Percentiles rank a stretch among this genome's conserved stretches.
These are phyloP conservation scores for Eutolmus rufibarbis DNA, from an alignment of 2,888 invertebrate species.

Conservation along the genomic window DNA sequence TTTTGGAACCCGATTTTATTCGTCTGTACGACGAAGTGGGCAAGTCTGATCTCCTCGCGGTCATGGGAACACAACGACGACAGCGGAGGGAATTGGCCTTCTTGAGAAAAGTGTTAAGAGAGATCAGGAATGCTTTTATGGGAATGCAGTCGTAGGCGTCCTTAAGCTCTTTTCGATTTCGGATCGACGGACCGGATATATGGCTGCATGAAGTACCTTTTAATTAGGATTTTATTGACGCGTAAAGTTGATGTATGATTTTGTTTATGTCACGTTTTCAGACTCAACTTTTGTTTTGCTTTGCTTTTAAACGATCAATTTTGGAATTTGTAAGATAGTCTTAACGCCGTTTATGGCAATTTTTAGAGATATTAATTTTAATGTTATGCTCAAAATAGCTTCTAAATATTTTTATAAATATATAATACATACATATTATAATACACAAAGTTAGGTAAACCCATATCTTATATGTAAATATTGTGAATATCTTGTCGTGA, in stretches of 20 bases:
- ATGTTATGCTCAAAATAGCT: neutral
- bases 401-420: too few relatives aligned
- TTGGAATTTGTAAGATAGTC: neutral
- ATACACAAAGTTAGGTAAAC: too few relatives aligned
- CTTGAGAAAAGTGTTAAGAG: constrained; percentile 29
- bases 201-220: neutral
- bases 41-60: neutral
- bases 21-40: neutral
- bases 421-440: too few relatives aligned
- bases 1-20: constrained; percentile 21
- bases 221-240: constrained; percentile 3
- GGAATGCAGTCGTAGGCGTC: constrained; percentile 14
- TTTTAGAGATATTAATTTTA: neutral
- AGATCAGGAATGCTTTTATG: constrained; percentile 27
- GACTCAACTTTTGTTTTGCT: neutral
- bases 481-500: too few relatives aligned
- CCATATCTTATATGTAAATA: too few relatives aligned
- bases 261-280: neutral
- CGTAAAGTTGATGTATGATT: neutral
- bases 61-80: constrained; percentile 9
- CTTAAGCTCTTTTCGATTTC: constrained; percentile 16
- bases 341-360: neutral
- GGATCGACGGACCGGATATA: neutral
- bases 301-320: neutral
- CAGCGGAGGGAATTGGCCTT: neutral